Evolutionary conservation across 2,888 invertebrate species (phyloP).

Genomic region (Cosmorhoe ocellata): DNA sequence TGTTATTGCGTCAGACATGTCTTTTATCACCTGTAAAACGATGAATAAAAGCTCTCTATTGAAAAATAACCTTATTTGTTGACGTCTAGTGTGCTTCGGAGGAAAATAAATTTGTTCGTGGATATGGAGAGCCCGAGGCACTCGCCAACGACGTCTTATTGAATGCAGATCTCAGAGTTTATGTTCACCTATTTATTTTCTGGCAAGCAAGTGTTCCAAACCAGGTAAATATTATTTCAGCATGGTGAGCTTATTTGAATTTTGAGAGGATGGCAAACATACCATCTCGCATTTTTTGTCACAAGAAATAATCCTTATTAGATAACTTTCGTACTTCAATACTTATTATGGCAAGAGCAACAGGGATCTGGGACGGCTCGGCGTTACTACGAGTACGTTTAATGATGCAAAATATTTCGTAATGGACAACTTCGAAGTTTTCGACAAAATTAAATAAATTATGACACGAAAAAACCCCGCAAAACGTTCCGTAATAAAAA

Average conservation of each 20-base stretch:
- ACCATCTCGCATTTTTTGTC: background rate
- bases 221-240: slow-evolving; percentile 23
- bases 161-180: slow-evolving; percentile 55
- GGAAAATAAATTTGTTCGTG: slow-evolving; percentile 75
- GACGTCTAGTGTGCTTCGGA: slow-evolving; percentile 73
- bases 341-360: slow-evolving; percentile 2
- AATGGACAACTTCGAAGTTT: slow-evolving; percentile 19
- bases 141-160: slow-evolving; percentile 63
- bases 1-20: slow-evolving; percentile 27
- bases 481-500: slow-evolving; percentile 31
- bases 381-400: slow-evolving; percentile 5
- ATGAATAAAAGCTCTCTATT: slow-evolving; percentile 64
- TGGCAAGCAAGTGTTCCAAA: slow-evolving; percentile 26
- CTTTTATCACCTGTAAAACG: slow-evolving; percentile 52
- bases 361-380: background rate
- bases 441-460: slow-evolving; percentile 21
- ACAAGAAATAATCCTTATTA: background rate
- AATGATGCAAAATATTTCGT: slow-evolving; percentile 18
- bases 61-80: slow-evolving; percentile 79
- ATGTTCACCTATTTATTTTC: slow-evolving; percentile 47
- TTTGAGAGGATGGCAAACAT: slow-evolving; percentile 1
- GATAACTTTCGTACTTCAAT: background rate
- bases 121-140: slow-evolving; percentile 63
- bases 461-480: slow-evolving; percentile 20
- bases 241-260: slow-evolving; percentile 1